These are phyloP conservation scores for Hyposmocoma kahamanoa DNA, from an alignment of 1,140 invertebrate species.

Conservation along the genomic window DNA sequence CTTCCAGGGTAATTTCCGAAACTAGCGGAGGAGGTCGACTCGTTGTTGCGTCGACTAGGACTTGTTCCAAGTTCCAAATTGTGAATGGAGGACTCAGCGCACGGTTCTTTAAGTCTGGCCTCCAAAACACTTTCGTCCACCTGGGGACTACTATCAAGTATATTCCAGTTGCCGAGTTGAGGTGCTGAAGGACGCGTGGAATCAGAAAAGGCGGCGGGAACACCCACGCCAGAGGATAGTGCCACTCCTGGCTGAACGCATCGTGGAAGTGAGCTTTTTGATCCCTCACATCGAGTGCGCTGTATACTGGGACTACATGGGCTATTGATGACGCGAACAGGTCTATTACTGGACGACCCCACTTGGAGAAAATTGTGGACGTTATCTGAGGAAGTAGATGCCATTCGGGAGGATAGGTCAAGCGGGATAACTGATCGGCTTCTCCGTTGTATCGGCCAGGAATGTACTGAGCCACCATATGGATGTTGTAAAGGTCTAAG, in stretches of 20 bases:
- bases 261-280: conserved; percentile 11
- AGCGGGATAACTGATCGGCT: background rate
- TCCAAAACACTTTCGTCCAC: conserved; percentile 26
- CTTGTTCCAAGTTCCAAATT: conserved; percentile 11
- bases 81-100: conserved; percentile 10
- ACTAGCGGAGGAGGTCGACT: conserved; percentile 9
- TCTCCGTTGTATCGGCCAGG: background rate
- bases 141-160: conserved; percentile 19
- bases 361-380: background rate
- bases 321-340: conserved; percentile 2
- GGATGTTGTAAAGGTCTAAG: background rate
- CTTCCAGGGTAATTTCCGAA: conserved; percentile 5
- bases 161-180: conserved; percentile 9
- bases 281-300: conserved; percentile 7
- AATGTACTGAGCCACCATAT: background rate
- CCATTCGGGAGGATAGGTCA: background rate
- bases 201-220: conserved; percentile 26
- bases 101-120: conserved; percentile 15
- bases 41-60: conserved; percentile 3
- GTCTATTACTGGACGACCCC: conserved; percentile 3
- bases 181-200: conserved; percentile 17
- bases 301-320: conserved; percentile 5
- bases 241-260: conserved; percentile 8
- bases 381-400: background rate
- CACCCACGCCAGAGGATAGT: conserved; percentile 12